These are phyloP conservation scores for Myathropa florea DNA, from an alignment of 2,888 invertebrate species.

Conservation along the genomic window DNA sequence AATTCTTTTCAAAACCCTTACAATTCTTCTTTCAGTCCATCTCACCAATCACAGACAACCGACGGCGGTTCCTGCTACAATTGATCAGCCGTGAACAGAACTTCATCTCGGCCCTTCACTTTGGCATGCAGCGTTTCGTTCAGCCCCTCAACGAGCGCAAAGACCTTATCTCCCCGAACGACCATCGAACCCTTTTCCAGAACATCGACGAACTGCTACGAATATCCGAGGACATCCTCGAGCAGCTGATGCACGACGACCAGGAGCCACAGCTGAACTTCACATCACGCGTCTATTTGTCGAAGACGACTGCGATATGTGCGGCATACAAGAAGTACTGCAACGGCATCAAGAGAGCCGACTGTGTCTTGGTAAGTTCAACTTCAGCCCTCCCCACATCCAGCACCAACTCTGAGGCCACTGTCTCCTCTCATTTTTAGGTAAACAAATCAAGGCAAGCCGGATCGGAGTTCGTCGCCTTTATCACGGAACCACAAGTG, in stretches of 20 bases:
- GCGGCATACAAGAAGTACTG: constrained; percentile 91
- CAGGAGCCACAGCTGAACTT: constrained; percentile 86
- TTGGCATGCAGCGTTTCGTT: constrained; percentile 89
- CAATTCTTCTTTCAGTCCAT: constrained; percentile 78
- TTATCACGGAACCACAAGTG: constrained; percentile 90
- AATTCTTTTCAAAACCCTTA: not conserved
- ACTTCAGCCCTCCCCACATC: not conserved
- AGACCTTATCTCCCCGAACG: constrained; percentile 88
- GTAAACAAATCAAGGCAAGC: constrained; percentile 87
- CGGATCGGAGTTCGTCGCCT: constrained; percentile 89
- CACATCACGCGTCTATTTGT: constrained; percentile 86
- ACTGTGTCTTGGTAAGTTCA: constrained; percentile 87
- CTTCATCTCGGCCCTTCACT: constrained; percentile 88
- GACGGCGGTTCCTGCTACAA: constrained; percentile 88
- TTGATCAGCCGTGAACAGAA: constrained; percentile 89
- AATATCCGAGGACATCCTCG: constrained; percentile 90
- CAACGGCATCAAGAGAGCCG: constrained; percentile 91
- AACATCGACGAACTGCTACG: constrained; percentile 90
- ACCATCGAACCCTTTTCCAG: constrained; percentile 91
- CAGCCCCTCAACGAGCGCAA: constrained; percentile 88
- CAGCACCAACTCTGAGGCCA: not conserved
- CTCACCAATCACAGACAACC: constrained; percentile 81
- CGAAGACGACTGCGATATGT: constrained; percentile 88
- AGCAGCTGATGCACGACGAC: constrained; percentile 87
- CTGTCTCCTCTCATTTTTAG: constrained; percentile 76